phyloP scores from a whole-genome alignment of 2,797 vertebrate species.

The Coccyzus lansbergi region DNA sequence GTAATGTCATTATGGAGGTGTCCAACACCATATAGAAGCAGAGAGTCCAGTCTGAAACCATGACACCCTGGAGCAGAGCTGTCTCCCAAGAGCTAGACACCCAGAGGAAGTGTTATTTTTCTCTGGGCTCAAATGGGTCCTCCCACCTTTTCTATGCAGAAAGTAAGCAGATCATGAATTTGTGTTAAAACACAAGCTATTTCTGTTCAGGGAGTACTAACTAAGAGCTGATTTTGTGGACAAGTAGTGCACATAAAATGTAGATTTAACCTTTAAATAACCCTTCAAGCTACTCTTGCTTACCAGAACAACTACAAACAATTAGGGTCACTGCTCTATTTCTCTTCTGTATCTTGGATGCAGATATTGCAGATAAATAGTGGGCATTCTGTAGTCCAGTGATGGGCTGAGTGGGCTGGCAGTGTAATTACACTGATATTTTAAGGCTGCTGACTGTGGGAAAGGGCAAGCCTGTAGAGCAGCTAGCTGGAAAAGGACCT shows the following conservation, averaged over 20 bases:
- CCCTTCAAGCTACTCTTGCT: neutral
- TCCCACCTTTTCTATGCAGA: neutral
- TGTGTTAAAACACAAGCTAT: neutral
- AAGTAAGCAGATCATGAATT: neutral
- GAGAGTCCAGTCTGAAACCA: neutral
- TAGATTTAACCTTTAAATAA: neutral
- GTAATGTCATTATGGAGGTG: neutral
- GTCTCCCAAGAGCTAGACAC: neutral
- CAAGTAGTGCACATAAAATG: neutral
- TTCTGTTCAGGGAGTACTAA: neutral
- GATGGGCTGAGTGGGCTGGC: neutral
- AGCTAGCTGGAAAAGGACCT: neutral
- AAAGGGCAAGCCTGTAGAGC: neutral
- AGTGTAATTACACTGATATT: neutral
- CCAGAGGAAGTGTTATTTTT: neutral
- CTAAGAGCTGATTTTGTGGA: neutral
- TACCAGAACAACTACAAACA: neutral
- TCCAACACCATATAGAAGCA: neutral
- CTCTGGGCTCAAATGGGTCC: neutral
- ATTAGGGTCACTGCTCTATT: neutral
- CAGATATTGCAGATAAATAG: neutral
- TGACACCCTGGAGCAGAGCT: neutral
- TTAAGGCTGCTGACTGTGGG: neutral
- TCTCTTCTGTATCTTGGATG: neutral
- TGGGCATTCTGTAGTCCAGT: neutral